Conservation (phyloP, 2,888 invertebrate species). For the Petrolisthes cinctipes region DNA sequence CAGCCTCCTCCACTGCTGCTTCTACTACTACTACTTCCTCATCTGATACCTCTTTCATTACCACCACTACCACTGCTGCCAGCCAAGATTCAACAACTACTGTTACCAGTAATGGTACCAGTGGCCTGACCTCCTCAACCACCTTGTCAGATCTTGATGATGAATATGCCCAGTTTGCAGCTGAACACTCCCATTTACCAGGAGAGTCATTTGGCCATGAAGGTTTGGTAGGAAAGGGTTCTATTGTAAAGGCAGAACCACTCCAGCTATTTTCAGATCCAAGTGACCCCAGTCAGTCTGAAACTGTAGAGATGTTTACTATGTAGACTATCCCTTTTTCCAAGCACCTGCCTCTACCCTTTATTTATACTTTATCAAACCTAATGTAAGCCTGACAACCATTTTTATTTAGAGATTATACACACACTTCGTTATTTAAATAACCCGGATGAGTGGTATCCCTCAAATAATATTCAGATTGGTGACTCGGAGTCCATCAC, state of each 20-base stretch:
- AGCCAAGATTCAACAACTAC: slow-evolving; percentile 4
- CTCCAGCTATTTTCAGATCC: slow-evolving; percentile 56
- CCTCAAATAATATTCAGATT: no score
- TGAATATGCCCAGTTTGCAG: slow-evolving; percentile 64
- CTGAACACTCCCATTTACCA: slow-evolving; percentile 57
- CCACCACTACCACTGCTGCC: slow-evolving; percentile 10
- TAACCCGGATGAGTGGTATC: no score
- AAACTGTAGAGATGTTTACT: slow-evolving; percentile 61
- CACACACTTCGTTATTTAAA: no score
- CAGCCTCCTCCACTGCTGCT: slow-evolving; percentile 19
- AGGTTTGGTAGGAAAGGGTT: slow-evolving; percentile 46
- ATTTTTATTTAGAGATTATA: no score
- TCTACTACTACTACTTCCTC: slow-evolving; percentile 17
- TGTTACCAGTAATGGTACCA: slow-evolving; percentile 37
- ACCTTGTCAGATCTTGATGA: slow-evolving; percentile 51
- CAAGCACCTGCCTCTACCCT: not conserved
- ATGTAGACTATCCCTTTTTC: slow-evolving; percentile 34
- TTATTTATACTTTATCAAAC: no score
- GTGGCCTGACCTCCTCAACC: slow-evolving; percentile 6
- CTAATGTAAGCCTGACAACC: no score
- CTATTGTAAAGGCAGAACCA: slow-evolving; percentile 62
- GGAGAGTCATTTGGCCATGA: slow-evolving; percentile 35
- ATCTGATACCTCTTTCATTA: not conserved
- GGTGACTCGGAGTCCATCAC: no score
- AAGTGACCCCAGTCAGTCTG: slow-evolving; percentile 50